These are phyloP conservation scores for Kryptopterus vitreolus DNA, from an alignment of 2,797 vertebrate species.

Conservation along the genomic window DNA sequence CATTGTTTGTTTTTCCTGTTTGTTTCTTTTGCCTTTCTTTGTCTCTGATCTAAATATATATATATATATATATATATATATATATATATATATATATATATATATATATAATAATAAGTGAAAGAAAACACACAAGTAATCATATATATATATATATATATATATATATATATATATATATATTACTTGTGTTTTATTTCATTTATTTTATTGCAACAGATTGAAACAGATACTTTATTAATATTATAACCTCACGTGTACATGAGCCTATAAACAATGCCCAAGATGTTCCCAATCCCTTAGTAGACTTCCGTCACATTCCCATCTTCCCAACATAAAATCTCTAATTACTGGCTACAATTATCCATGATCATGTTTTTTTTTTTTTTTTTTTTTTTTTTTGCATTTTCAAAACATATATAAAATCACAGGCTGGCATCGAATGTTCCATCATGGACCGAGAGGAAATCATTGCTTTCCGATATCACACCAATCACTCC, in stretches of 20 bases:
- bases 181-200: no score
- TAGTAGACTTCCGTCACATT: constrained; percentile 40
- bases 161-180: no score
- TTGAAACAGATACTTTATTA: neutral
- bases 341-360: constrained; percentile 46
- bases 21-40: no score
- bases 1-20: no score
- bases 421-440: constrained; percentile 54
- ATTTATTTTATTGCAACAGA: neutral
- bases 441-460: constrained; percentile 57
- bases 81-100: no score
- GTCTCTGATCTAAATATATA: no score
- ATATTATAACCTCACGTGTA: neutral
- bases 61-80: no score
- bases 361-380: neutral
- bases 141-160: no score
- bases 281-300: constrained; percentile 1
- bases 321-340: constrained; percentile 44
- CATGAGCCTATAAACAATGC: neutral
- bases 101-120: no score
- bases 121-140: no score
- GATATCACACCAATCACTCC: constrained; percentile 59
- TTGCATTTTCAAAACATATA: constrained; percentile 44
- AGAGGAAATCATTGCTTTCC: constrained; percentile 63
- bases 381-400: neutral